These are phyloP conservation scores for Holothuria scabra DNA, from an alignment of 53 echinoderm and acorn worm species.

Conservation along the genomic window DNA sequence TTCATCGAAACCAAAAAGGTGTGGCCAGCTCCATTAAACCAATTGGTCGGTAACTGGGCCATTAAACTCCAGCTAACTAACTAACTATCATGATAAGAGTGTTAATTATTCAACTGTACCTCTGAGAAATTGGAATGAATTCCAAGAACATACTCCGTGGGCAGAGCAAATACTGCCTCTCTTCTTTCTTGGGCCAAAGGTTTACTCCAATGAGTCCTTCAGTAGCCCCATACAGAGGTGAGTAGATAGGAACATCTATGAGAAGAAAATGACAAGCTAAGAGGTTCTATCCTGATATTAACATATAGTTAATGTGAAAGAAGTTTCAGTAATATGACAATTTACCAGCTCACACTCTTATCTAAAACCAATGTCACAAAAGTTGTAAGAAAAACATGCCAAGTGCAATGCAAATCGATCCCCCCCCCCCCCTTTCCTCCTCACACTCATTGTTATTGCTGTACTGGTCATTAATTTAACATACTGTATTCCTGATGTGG, in stretches of 20 bases:
- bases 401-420: too few species aligned
- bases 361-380: too few species aligned
- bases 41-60: too few species aligned
- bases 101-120: constrained; percentile 43
- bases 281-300: background rate
- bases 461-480: too few species aligned
- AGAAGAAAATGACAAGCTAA: background rate
- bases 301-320: background rate
- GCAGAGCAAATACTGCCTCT: constrained; percentile 71
- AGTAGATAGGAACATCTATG: constrained; percentile 82
- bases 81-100: too few species aligned
- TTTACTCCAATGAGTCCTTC: constrained; percentile 93
- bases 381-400: too few species aligned
- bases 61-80: too few species aligned
- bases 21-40: too few species aligned
- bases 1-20: too few species aligned
- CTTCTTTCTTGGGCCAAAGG: constrained; percentile 76
- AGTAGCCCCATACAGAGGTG: constrained; percentile 89
- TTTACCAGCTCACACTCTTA: background rate
- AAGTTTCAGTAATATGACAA: background rate
- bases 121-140: constrained; percentile 88
- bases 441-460: too few species aligned
- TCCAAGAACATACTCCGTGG: constrained; percentile 94
- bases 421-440: too few species aligned
- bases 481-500: too few species aligned